Percentiles rank a stretch among this genome's conserved stretches.
These are phyloP conservation scores for Crossocerus cetratus DNA, from an alignment of 2,888 invertebrate species.

Conservation along the genomic window DNA sequence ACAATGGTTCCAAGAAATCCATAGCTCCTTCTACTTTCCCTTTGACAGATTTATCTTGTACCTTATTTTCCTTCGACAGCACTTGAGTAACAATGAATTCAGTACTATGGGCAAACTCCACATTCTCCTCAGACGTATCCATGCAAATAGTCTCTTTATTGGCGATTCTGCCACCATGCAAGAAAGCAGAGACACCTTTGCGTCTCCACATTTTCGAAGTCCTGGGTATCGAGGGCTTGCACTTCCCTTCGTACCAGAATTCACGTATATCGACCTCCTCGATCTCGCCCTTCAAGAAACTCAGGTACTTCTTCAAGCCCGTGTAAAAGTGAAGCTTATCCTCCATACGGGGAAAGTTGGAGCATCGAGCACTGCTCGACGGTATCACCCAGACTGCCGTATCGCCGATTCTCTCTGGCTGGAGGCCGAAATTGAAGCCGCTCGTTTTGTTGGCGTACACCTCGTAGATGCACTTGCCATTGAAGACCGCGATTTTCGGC, in stretches of 20 bases:
- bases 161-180: constrained; percentile 67
- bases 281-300: constrained; percentile 68
- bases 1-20: background rate
- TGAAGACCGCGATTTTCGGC: constrained; percentile 73
- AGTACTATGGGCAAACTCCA: constrained; percentile 55
- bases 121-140: constrained; percentile 65
- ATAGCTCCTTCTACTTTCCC: background rate
- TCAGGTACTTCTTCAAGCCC: constrained; percentile 69
- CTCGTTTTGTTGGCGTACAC: constrained; percentile 64
- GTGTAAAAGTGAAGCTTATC: constrained; percentile 74
- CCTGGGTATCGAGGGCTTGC: constrained; percentile 64
- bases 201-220: constrained; percentile 74
- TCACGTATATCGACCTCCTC: constrained; percentile 61
- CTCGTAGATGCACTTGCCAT: constrained; percentile 75
- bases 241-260: constrained; percentile 69
- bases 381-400: constrained; percentile 74
- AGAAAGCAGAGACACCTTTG: constrained; percentile 67
- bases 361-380: constrained; percentile 74
- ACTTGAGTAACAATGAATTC: constrained; percentile 64
- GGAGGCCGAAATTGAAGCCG: constrained; percentile 71
- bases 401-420: constrained; percentile 63
- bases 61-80: constrained; percentile 8
- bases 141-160: constrained; percentile 67
- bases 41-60: background rate
- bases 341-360: constrained; percentile 72